Evolutionary conservation across 2,113 vertebrate genomes (phyloP).

Genomic region (Etheostoma cragini): DNA sequence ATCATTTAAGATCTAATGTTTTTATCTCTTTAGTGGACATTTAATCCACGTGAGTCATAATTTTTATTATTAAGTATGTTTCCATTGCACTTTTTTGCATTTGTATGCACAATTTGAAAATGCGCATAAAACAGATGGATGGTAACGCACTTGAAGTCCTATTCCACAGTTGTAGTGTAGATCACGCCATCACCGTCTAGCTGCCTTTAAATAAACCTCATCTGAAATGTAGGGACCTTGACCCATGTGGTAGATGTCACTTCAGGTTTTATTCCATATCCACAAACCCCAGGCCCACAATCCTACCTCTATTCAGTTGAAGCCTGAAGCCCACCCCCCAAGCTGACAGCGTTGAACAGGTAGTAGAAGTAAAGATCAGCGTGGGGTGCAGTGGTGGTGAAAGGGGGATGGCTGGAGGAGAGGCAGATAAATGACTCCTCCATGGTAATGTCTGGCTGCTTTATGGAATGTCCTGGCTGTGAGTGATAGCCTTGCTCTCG

Average conservation of each 20-base stretch:
- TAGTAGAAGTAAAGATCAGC: conserved; percentile 52
- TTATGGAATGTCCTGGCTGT: conserved; percentile 76
- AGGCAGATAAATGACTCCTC: conserved; percentile 74
- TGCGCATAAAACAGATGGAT: too few relatives aligned
- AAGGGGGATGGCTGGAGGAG: conserved; percentile 37
- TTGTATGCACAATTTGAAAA: too few relatives aligned
- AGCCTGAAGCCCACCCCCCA: conserved; percentile 7
- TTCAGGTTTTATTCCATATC: background rate
- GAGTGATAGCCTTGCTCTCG: conserved; percentile 80
- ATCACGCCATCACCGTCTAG: background rate
- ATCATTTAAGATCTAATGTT: background rate
- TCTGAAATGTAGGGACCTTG: background rate
- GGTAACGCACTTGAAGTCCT: background rate
- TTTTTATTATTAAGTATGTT: background rate
- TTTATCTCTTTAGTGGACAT: background rate
- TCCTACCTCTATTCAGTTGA: background rate
- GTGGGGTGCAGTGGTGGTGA: conserved; percentile 26
- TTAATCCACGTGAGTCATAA: background rate
- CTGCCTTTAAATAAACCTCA: background rate
- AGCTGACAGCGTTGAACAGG: conserved; percentile 36
- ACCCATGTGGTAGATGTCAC: background rate
- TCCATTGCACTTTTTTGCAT: too few relatives aligned
- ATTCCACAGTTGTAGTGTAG: background rate
- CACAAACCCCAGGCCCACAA: background rate
- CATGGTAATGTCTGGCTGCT: conserved; percentile 77